Conservation (phyloP, 2,797 vertebrate species). For the Micromesistius poutassou region DNA sequence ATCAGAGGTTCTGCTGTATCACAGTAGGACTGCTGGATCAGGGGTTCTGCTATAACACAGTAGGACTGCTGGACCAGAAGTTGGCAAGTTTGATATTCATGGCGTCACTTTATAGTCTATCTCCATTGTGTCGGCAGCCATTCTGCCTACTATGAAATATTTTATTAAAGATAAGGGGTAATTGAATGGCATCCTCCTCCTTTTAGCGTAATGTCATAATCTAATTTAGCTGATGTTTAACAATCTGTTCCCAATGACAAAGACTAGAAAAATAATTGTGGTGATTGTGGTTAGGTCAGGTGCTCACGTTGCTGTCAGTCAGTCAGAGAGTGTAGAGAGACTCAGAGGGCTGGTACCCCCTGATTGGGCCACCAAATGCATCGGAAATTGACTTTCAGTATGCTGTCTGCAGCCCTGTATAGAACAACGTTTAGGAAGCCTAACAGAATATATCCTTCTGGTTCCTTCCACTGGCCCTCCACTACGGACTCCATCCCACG, state of each 20-base stretch:
- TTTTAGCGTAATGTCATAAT: not conserved
- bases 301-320: not conserved
- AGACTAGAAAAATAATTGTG: not conserved
- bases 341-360: not conserved
- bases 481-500: conserved; percentile 6
- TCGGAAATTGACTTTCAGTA: not conserved
- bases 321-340: not conserved
- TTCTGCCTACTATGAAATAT: not conserved
- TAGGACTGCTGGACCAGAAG: not conserved
- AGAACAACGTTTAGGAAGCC: not conserved
- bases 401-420: not conserved
- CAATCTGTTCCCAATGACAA: not conserved
- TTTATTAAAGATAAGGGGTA: not conserved
- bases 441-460: not conserved
- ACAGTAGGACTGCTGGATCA: no score
- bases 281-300: not conserved
- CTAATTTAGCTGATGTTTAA: not conserved
- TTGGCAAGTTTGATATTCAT: not conserved
- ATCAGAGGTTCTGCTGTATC: no score
- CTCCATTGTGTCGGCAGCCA: not conserved
- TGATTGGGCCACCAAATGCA: conserved; percentile 3
- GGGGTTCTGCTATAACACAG: not conserved
- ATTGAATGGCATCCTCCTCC: not conserved
- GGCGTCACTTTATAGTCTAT: not conserved
- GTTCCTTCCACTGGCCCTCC: not conserved